Base-by-base conservation (phyloP, 2,888 invertebrate genomes). In the Scaptodrosophila latifasciaeformis region DNA sequence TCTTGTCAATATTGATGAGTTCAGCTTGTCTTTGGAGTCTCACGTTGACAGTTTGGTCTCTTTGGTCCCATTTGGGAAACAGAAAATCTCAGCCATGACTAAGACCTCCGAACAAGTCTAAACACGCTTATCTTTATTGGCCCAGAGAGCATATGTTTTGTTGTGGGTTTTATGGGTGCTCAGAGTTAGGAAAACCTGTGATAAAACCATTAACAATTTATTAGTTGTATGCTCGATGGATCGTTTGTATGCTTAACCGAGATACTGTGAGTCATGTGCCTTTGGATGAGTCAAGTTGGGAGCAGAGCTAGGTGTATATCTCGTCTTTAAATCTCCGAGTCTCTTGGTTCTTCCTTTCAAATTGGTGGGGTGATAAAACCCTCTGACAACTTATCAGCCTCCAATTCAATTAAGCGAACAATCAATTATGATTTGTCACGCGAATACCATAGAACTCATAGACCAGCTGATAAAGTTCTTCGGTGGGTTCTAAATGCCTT, bases 341-440 rank as follows among this genome's bases (percentile, higher is more conserved):
- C 27, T 15, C 12, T 10, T 12, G 13, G 17, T 21, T 35, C 47
- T 59, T 59, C 59, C 52, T 15, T 30, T 12, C 31, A 34, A 12
- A 6, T 37, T 27, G 21, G 17, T 27, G 15, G 27, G 54, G n/a
- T n/a, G n/a, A n/a, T n/a, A n/a, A n/a, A n/a, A n/a, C n/a, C n/a
- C n/a, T n/a, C n/a, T n/a, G n/a, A n/a, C n/a, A n/a, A 17, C 37
- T 37, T 37, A 72, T 72, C 72, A 56, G 62, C 59, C 59, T 68
- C 65, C 81, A 82, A 81, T 81, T 82, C 75, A 81, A 79, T 82
- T 81, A 82, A 70, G 58, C 71, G 69, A 81, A 83, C 83, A 83
- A 79, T 81, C 83, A 81, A 80, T 83, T 82, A 83, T 74, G 71
- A 68, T 72, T 74, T 82, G 82, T 82, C 63, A 66, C 80, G 78